A percentile compares a stretch with the other conserved stretches of the same genome.
Conservation (phyloP, 2,113 vertebrate genomes). For the Ploceus nigricollis region DNA sequence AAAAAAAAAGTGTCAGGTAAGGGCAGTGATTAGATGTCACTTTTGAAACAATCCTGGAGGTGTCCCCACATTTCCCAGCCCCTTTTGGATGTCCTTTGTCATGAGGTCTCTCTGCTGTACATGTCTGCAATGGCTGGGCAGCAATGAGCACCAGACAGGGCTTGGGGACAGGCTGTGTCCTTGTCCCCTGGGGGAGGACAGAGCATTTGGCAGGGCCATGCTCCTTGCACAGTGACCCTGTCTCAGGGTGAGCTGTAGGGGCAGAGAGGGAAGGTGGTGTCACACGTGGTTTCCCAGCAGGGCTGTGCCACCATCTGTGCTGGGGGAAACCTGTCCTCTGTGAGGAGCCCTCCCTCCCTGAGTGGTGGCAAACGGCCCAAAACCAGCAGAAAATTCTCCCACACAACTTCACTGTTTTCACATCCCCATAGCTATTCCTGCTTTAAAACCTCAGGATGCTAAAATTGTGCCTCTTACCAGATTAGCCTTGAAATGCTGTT, state of each 20-base stretch:
- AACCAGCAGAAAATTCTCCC: not conserved
- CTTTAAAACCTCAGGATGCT: not conserved
- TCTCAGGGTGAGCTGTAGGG: not conserved
- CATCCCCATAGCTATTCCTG: not conserved
- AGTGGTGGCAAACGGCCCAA: not conserved
- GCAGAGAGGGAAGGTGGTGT: not conserved
- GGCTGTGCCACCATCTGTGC: not conserved
- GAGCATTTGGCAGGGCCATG: not conserved
- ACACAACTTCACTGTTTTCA: not conserved
- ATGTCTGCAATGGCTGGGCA: not conserved
- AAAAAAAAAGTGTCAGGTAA: not conserved
- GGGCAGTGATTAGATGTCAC: not conserved
- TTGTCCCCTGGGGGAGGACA: not conserved
- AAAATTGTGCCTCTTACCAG: not conserved
- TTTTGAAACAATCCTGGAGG: not conserved
- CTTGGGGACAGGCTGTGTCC: not conserved
- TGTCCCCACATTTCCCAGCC: accelerated
- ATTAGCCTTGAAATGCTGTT: not conserved
- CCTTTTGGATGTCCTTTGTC: not conserved
- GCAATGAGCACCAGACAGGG: not conserved
- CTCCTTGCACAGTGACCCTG: not conserved
- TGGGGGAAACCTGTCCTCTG: not conserved
- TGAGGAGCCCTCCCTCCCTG: not conserved
- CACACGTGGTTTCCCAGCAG: not conserved
- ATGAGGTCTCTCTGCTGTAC: not conserved